Evolutionary conservation across 92 coral and sea anemone species (phyloP).

Genomic region (Actinernus sp.): DNA sequence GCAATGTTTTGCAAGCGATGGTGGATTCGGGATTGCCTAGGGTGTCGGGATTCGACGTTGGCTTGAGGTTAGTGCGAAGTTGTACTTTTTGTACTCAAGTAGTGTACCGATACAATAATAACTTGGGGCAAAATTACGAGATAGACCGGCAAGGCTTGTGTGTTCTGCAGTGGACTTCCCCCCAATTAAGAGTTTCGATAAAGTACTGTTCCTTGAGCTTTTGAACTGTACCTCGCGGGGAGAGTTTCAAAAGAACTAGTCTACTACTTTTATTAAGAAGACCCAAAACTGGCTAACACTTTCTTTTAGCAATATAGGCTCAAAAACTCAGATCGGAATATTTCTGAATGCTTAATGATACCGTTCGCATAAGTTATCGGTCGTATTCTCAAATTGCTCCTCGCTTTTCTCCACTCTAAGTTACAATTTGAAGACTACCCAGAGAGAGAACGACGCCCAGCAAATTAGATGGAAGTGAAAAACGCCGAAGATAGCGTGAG

Average conservation of each 20-base stretch:
- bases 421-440: slow-evolving; percentile 15
- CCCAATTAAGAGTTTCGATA: slow-evolving; percentile 30
- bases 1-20: background rate
- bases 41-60: slow-evolving; percentile 9
- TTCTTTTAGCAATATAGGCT: slow-evolving; percentile 4
- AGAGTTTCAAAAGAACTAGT: slow-evolving; percentile 4
- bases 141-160: background rate
- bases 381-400: background rate
- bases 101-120: slow-evolving; percentile 23
- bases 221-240: slow-evolving; percentile 35
- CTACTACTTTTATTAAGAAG: background rate
- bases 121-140: slow-evolving; percentile 7
- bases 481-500: slow-evolving; percentile 15
- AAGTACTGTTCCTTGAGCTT: slow-evolving; percentile 35
- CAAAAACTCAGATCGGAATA: background rate
- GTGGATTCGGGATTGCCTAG: background rate
- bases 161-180: slow-evolving; percentile 6
- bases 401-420: slow-evolving; percentile 1
- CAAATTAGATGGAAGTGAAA: background rate
- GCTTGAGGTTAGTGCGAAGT: slow-evolving; percentile 37
- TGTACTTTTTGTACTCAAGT: slow-evolving; percentile 11
- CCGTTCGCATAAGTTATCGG: slow-evolving; percentile 6
- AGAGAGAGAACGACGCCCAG: background rate
- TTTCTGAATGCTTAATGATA: slow-evolving; percentile 71
- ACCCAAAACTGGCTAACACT: slow-evolving; percentile 8